Evolutionary conservation across 2,888 invertebrate species (phyloP).

Genomic region (Protonemura montana): DNA sequence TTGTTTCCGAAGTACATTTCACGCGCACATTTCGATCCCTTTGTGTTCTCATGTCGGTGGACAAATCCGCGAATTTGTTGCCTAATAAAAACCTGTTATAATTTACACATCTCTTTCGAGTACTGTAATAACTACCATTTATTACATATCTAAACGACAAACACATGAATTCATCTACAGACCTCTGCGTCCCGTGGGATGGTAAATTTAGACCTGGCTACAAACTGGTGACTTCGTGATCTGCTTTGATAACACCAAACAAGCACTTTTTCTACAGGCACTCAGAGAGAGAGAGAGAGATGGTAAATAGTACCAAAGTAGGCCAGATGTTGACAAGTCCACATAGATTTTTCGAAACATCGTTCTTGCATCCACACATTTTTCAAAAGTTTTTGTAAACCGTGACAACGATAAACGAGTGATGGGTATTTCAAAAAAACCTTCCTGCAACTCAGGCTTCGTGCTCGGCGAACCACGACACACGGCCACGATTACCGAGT

Average conservation of each 20-base stretch:
- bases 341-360: too few relatives aligned
- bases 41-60: background rate
- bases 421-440: background rate
- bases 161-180: background rate
- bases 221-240: too few relatives aligned
- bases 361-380: background rate
- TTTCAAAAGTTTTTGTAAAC: background rate
- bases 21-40: background rate
- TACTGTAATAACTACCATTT: background rate
- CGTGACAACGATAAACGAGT: background rate
- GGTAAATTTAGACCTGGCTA: too few relatives aligned
- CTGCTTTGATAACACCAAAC: too few relatives aligned
- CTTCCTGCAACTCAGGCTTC: too few relatives aligned
- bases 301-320: too few relatives aligned
- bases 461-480: too few relatives aligned
- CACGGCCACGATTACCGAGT: background rate
- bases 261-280: too few relatives aligned
- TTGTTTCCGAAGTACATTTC: background rate
- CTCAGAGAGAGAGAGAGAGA: too few relatives aligned
- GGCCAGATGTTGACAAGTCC: too few relatives aligned
- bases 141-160: background rate
- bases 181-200: too few relatives aligned
- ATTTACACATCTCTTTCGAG: background rate
- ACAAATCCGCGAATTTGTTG: background rate
- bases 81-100: background rate